phyloP scores from a whole-genome alignment of 2,888 invertebrate species.

The Isoperla grammatica region DNA sequence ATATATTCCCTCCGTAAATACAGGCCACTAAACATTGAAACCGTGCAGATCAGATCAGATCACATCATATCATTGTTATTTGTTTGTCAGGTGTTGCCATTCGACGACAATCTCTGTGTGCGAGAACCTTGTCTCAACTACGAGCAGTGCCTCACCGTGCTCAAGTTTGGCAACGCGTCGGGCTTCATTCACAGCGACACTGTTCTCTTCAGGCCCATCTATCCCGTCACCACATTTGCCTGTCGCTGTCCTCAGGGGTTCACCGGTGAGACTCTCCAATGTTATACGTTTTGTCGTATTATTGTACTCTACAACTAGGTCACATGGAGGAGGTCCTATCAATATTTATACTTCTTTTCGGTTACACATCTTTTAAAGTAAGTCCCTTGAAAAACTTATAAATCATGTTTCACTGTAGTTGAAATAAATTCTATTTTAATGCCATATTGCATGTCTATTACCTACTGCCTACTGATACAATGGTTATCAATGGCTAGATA shows the following conservation, averaged over 20 bases:
- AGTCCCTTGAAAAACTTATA: neutral
- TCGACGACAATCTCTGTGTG: constrained; percentile 94
- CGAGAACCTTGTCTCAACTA: constrained; percentile 92
- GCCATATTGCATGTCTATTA: too few species aligned
- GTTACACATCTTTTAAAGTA: neutral
- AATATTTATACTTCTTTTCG: too few species aligned
- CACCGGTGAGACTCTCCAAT: constrained; percentile 65
- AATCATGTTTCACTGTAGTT: too few species aligned
- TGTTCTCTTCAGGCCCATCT: constrained; percentile 89
- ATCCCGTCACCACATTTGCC: constrained; percentile 89
- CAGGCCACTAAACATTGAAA: neutral
- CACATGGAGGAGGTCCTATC: too few species aligned
- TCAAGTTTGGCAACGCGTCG: constrained; percentile 89
- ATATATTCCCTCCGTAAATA: too few species aligned
- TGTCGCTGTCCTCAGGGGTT: constrained; percentile 90
- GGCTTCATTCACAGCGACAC: constrained; percentile 84
- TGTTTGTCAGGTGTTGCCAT: constrained; percentile 68
- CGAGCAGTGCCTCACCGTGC: constrained; percentile 84
- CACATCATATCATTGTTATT: neutral
- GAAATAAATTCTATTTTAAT: too few species aligned
- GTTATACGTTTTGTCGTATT: neutral
- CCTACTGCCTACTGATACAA: too few species aligned
- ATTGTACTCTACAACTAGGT: neutral
- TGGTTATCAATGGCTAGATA: too few species aligned
- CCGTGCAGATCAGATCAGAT: neutral